A percentile compares a stretch with the other conserved stretches of the same genome.
Evolutionary conservation across 2,797 vertebrate species (phyloP).

Genomic region (Argya squamiceps): DNA sequence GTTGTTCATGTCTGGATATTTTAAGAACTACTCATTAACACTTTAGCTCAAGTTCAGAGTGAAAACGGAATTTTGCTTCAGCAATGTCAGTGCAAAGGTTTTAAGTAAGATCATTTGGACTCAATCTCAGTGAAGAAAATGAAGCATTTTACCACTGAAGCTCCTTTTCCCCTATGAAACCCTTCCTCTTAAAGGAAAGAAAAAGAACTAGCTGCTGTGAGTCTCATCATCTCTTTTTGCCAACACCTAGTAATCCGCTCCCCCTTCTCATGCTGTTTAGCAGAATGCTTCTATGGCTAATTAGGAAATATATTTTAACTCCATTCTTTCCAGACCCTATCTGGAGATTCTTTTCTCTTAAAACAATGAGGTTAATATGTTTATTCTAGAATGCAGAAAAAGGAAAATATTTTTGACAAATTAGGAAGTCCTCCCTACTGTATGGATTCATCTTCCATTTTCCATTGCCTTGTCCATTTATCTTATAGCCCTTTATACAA

Average conservation of each 20-base stretch:
- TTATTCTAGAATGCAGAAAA: background rate
- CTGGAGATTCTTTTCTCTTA: background rate
- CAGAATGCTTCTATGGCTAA: background rate
- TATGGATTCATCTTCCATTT: background rate
- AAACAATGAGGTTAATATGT: background rate
- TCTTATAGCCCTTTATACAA: background rate
- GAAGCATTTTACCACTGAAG: background rate
- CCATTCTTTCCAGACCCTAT: background rate
- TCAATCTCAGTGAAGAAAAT: background rate
- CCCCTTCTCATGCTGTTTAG: background rate
- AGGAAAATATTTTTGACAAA: background rate
- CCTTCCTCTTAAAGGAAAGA: background rate
- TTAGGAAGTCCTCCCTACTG: background rate
- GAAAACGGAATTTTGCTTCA: background rate
- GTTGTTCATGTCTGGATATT: background rate
- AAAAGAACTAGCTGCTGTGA: background rate
- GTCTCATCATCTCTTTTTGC: background rate
- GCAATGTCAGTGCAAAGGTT: background rate
- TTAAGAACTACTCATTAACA: background rate
- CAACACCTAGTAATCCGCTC: background rate
- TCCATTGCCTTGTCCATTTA: background rate
- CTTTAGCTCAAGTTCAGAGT: background rate
- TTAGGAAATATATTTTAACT: background rate
- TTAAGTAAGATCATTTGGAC: background rate
- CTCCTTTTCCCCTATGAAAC: background rate